Conservation (phyloP, 2,113 vertebrate genomes). For the Planiliza haematocheilus region DNA sequence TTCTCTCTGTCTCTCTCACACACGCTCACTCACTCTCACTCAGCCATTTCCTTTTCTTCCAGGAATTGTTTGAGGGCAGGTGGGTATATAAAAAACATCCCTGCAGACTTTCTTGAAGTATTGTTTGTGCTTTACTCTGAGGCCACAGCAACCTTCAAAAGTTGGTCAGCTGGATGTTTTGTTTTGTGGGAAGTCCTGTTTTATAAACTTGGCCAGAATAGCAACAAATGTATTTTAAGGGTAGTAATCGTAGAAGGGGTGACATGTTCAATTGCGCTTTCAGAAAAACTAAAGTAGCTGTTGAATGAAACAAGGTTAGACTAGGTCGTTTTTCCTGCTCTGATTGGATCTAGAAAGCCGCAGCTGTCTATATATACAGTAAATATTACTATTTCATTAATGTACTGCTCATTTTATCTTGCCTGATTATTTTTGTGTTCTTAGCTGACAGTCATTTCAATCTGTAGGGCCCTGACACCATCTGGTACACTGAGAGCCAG, state of each 20-base stretch:
- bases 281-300: neutral
- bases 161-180: constrained; percentile 39
- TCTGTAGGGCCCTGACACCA: too few species aligned
- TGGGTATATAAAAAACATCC: constrained; percentile 20
- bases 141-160: constrained; percentile 32
- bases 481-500: neutral
- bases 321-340: neutral
- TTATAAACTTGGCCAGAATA: constrained; percentile 42
- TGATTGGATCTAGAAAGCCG: neutral
- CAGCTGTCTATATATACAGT: neutral
- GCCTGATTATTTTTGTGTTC: neutral
- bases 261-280: constrained; percentile 10
- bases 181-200: constrained; percentile 51
- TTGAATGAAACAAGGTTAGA: neutral
- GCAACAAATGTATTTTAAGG: constrained; percentile 4
- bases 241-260: neutral
- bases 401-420: neutral
- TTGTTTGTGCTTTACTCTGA: constrained; percentile 28
- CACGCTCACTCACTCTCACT: neutral
- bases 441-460: neutral
- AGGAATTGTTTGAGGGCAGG: constrained; percentile 53
- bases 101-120: constrained; percentile 11
- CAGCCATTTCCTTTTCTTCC: constrained; percentile 62
- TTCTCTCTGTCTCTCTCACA: neutral
- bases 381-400: neutral